phyloP scores from a whole-genome alignment of 2,797 vertebrate species.

The Adrianichthys oophorus region DNA sequence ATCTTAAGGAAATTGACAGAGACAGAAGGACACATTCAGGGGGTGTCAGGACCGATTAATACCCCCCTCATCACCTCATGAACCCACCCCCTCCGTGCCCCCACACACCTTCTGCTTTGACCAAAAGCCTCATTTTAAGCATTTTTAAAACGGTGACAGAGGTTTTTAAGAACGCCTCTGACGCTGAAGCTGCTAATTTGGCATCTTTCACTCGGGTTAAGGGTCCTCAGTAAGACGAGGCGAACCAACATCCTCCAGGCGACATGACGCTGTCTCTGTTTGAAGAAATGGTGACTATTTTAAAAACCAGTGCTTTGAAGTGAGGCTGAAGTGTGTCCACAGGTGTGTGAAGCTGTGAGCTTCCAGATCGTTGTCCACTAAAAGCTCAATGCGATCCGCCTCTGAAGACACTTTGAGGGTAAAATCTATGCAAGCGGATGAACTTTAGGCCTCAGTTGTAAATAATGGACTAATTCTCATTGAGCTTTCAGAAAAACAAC shows the following conservation, averaged over 20 bases:
- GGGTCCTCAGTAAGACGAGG: slow-evolving; percentile 15
- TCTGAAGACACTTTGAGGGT: no score
- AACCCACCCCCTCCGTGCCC: not conserved
- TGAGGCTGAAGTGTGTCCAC: slow-evolving; percentile 23
- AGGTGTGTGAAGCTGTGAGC: no score
- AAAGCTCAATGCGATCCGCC: no score
- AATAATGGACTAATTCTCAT: no score
- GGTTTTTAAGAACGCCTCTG: not conserved
- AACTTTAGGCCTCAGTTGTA: no score
- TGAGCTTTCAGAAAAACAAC: no score
- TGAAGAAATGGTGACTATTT: slow-evolving; percentile 26
- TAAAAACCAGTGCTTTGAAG: slow-evolving; percentile 34
- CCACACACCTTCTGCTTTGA: slow-evolving; percentile 19
- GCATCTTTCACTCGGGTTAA: slow-evolving; percentile 24
- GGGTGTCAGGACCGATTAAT: slow-evolving; percentile 47
- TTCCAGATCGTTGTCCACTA: no score
- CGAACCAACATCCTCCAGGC: slow-evolving; percentile 29
- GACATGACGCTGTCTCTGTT: slow-evolving; percentile 13
- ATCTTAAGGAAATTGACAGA: slow-evolving; percentile 44
- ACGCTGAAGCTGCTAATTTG: slow-evolving; percentile 12
- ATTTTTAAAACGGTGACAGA: no score
- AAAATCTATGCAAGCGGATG: no score
- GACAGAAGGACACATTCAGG: slow-evolving; percentile 49
- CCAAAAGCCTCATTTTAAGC: not conserved
- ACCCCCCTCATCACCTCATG: slow-evolving; percentile 37